Evolutionary conservation across 1,140 invertebrate genomes (phyloP).

Genomic region (Coelopa frigida): DNA sequence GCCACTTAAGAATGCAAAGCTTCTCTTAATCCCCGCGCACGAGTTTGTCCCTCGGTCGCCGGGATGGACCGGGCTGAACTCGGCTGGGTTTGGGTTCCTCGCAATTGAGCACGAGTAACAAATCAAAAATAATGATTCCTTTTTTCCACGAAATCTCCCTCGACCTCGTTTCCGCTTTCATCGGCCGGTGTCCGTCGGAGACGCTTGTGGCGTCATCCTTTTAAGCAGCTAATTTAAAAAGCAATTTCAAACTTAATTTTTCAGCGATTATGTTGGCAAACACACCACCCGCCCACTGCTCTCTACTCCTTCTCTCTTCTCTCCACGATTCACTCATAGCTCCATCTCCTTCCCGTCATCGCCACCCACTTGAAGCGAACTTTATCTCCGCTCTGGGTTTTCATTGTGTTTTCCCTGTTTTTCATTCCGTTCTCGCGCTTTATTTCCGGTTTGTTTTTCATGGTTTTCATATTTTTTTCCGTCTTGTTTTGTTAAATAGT

Average conservation of each 20-base stretch:
- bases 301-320: neutral
- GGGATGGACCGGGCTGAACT: conserved; percentile 1
- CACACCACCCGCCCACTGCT: conserved; percentile 14
- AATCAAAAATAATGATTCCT: conserved; percentile 2
- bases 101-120: too few species aligned
- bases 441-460: neutral
- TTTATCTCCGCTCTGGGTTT: too few species aligned
- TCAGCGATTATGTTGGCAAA: conserved; percentile 44
- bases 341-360: too few species aligned
- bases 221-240: conserved; percentile 38
- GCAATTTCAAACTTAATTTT: conserved; percentile 44
- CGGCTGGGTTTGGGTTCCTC: neutral
- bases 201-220: conserved; percentile 15
- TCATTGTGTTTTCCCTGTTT: too few species aligned
- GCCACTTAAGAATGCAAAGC: conserved; percentile 42
- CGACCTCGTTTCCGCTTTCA: neutral
- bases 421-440: neutral
- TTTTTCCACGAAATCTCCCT: neutral
- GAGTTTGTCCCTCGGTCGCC: conserved; percentile 13
- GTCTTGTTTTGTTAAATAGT: neutral
- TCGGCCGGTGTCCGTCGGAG: conserved; percentile 13
- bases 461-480: neutral
- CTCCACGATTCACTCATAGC: too few species aligned
- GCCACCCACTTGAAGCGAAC: too few species aligned
- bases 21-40: conserved; percentile 28